Evolutionary conservation across 2,113 vertebrate species (phyloP).

Genomic region (Alligator mississippiensis): DNA sequence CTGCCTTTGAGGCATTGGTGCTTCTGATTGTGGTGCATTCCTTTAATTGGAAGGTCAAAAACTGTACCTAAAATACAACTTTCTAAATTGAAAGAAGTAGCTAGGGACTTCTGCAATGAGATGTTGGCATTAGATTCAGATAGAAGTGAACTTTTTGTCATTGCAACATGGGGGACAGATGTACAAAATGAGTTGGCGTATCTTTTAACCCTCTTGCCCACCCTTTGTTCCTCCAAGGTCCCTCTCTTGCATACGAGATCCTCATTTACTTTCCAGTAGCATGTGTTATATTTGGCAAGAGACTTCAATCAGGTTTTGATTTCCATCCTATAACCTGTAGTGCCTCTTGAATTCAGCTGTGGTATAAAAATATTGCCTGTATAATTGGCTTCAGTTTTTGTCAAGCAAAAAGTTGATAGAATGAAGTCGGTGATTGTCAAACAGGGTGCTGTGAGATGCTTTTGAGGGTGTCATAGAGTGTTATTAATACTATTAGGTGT

Average conservation of each 20-base stretch:
- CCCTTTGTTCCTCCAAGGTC: too few species aligned
- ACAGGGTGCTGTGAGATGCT: too few species aligned
- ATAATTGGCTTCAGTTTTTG: too few species aligned
- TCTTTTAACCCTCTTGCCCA: neutral
- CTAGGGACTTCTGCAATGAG: neutral
- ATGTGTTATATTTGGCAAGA: neutral
- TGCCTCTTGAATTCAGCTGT: neutral
- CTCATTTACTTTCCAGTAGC: neutral
- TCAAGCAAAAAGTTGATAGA: too few species aligned
- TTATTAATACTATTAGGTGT: too few species aligned
- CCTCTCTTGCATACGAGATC: too few species aligned
- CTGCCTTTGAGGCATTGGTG: neutral
- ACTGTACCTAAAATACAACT: neutral
- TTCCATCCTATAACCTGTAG: neutral
- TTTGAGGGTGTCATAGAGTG: too few species aligned
- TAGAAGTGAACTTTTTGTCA: neutral
- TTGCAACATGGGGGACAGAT: neutral
- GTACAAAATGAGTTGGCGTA: neutral
- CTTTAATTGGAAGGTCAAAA: neutral
- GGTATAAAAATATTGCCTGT: too few species aligned
- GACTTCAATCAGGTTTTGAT: neutral
- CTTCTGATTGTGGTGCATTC: neutral
- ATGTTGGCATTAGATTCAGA: neutral
- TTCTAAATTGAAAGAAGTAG: neutral
- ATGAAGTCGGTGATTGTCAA: too few species aligned